Conservation (phyloP, 2,888 invertebrate genomes). For the Agrochola macilenta region DNA sequence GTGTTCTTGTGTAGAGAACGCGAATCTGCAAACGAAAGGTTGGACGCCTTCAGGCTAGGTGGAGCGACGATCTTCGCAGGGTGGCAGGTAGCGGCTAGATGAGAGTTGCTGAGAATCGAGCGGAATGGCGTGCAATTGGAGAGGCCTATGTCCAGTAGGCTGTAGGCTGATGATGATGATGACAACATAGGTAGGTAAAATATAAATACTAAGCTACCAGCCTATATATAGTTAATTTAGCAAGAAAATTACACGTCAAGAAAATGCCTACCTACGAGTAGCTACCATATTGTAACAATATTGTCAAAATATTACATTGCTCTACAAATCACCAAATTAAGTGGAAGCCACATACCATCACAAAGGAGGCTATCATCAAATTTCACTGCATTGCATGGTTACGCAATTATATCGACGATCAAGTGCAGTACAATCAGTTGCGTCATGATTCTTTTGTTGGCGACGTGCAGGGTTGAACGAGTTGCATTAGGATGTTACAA, state of each 20-base stretch:
- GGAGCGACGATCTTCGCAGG: too few species aligned
- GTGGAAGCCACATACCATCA: conserved; percentile 31
- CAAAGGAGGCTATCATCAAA: conserved; percentile 57
- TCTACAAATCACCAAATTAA: conserved; percentile 34
- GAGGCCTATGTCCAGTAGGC: too few species aligned
- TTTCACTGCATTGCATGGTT: conserved; percentile 54
- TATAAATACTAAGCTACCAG: neutral
- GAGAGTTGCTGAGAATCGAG: too few species aligned
- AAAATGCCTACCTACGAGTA: neutral
- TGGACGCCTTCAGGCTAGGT: neutral
- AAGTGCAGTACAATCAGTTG: conserved; percentile 55
- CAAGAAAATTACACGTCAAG: neutral
- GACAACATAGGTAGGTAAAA: too few species aligned
- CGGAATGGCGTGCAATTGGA: too few species aligned
- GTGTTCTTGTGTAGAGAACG: too few species aligned
- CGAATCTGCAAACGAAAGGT: too few species aligned
- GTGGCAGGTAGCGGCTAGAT: neutral
- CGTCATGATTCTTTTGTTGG: conserved; percentile 52
- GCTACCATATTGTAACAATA: neutral
- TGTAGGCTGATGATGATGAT: too few species aligned
- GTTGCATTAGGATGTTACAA: neutral
- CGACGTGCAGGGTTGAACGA: conserved; percentile 46
- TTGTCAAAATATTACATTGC: conserved; percentile 17
- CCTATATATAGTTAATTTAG: neutral
- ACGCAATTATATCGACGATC: conserved; percentile 54